These are phyloP conservation scores for Grallaria varia DNA, from an alignment of 2,113 vertebrate genomes.

Conservation along the genomic window DNA sequence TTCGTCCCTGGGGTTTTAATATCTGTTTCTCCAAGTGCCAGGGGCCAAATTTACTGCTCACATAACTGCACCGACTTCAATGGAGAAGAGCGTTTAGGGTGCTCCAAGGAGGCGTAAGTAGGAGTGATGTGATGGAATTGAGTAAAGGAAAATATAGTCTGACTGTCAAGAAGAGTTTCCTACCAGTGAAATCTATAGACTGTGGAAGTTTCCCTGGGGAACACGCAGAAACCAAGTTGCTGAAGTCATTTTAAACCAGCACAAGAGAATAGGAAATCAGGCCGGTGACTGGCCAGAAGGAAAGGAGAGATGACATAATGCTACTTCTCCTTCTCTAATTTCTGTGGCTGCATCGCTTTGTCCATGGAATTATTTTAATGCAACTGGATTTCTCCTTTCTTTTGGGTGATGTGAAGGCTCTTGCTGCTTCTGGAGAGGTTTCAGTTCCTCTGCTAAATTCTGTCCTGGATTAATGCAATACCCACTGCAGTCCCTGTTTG, in stretches of 20 bases:
- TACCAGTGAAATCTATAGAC: constrained; percentile 62
- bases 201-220: constrained; percentile 60
- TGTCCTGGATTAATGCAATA: background rate
- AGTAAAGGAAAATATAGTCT: constrained; percentile 65
- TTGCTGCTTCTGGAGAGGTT: background rate
- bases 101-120: constrained; percentile 64
- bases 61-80: constrained; percentile 48
- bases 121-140: constrained; percentile 67
- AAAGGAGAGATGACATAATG: constrained; percentile 54
- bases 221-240: constrained; percentile 45
- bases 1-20: constrained; percentile 31
- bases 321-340: constrained; percentile 8
- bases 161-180: constrained; percentile 68
- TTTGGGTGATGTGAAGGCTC: background rate
- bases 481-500: background rate
- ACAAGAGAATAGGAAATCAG: constrained; percentile 53
- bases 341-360: constrained; percentile 4
- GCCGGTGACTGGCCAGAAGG: background rate
- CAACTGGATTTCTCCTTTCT: background rate
- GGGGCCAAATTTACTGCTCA: constrained; percentile 52
- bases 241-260: constrained; percentile 65
- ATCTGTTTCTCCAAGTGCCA: constrained; percentile 63
- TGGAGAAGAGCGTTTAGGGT: constrained; percentile 41
- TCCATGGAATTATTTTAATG: background rate
- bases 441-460: background rate